A percentile compares a stretch with the other conserved stretches of the same genome.
Conservation (phyloP, 2,113 vertebrate species). For the Menura novaehollandiae region DNA sequence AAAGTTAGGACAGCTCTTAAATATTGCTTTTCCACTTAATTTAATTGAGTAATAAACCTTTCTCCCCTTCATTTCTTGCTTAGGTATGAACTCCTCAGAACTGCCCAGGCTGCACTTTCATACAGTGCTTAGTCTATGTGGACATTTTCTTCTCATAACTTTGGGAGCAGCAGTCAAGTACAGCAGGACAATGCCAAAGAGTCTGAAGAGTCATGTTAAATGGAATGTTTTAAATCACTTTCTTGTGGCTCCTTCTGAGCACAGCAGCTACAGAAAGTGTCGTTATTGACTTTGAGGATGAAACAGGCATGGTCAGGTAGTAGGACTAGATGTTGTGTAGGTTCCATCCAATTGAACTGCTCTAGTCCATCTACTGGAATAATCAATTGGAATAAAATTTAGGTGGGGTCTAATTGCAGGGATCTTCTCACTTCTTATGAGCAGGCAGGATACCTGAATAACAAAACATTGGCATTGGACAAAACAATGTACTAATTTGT, state of each 20-base stretch:
- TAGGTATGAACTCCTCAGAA: neutral
- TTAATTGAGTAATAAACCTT: neutral
- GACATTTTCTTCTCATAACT: neutral
- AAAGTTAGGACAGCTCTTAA: neutral
- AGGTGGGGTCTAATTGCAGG: neutral
- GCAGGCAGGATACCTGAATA: neutral
- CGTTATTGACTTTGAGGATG: neutral
- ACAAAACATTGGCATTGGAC: neutral
- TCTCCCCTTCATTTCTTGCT: neutral
- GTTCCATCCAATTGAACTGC: neutral
- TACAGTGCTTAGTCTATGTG: neutral
- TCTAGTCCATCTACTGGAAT: neutral
- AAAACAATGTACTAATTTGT: neutral
- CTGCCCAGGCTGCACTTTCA: neutral
- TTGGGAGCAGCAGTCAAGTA: neutral
- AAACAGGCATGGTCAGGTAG: neutral
- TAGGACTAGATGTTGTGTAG: neutral
- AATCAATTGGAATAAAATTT: neutral
- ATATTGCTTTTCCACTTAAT: neutral
- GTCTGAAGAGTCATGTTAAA: neutral
- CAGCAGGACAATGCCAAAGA: neutral
- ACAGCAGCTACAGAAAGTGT: neutral
- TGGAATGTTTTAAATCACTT: rapidly evolving
- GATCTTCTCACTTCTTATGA: neutral
- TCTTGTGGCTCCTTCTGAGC: neutral